These are phyloP conservation scores for Drosophila limbata DNA, from an alignment of 2,888 invertebrate genomes.

Conservation along the genomic window DNA sequence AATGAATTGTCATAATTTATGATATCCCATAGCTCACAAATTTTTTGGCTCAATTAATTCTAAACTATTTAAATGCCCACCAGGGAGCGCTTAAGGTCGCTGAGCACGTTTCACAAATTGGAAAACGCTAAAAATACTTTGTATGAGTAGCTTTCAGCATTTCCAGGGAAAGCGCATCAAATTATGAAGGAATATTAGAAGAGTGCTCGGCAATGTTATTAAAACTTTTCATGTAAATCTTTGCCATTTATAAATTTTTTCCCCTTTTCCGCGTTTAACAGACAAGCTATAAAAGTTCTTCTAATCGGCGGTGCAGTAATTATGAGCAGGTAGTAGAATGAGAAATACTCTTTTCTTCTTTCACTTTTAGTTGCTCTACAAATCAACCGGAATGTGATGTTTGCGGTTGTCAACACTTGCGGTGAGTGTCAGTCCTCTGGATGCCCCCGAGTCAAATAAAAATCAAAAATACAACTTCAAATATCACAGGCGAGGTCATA, in stretches of 20 bases:
- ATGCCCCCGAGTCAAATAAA: conserved; percentile 17
- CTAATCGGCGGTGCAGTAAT: conserved; percentile 37
- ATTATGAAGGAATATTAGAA: conserved; percentile 1
- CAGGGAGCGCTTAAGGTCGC: conserved; percentile 54
- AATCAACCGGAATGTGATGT: conserved; percentile 42
- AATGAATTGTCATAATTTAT: conserved; percentile 43
- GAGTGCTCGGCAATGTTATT: conserved; percentile 25
- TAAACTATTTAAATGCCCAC: conserved; percentile 52
- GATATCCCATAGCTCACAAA: conserved; percentile 19
- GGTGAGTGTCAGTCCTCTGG: conserved; percentile 11
- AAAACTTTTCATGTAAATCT: conserved; percentile 45
- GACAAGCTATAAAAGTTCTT: conserved; percentile 30
- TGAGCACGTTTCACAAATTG: conserved; percentile 53
- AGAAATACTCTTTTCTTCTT: conserved; percentile 3
- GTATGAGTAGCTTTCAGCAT: conserved; percentile 12
- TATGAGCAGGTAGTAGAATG: conserved; percentile 43
- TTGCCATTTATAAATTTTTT: conserved; percentile 28
- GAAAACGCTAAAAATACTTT: conserved; percentile 56
- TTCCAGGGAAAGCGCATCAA: background rate
- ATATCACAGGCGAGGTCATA: conserved; percentile 51
- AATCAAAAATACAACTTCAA: conserved; percentile 67
- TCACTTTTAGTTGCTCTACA: conserved; percentile 8
- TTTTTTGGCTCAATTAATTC: conserved; percentile 43
- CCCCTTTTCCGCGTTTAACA: background rate
- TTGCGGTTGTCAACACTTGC: conserved; percentile 62